Conservation (phyloP, 2,797 vertebrate species). For the Ctenochaetus hawaiiensis region DNA sequence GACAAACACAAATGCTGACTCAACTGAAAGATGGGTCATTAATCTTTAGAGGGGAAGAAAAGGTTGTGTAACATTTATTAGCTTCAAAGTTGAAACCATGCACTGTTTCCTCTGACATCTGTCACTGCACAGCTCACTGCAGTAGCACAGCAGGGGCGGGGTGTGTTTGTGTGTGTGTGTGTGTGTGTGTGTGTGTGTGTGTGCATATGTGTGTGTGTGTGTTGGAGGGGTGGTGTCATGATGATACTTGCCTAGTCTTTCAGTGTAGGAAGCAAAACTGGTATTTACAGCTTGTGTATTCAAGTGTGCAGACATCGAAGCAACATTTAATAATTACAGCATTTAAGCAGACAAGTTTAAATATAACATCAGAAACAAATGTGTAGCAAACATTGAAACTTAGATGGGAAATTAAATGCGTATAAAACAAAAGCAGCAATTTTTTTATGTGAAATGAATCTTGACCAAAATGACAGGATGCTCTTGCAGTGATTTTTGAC, state of each 20-base stretch:
- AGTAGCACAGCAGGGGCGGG: conserved; percentile 43
- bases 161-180: background rate
- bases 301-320: too few relatives aligned
- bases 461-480: background rate
- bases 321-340: too few relatives aligned
- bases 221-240: too few relatives aligned
- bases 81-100: background rate
- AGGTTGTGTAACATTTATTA: conserved; percentile 54
- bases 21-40: conserved; percentile 86
- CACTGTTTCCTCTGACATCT: conserved; percentile 72
- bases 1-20: conserved; percentile 85
- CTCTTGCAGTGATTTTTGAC: background rate
- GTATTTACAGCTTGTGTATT: too few relatives aligned
- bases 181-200: too few relatives aligned
- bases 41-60: conserved; percentile 81
- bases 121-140: conserved; percentile 61
- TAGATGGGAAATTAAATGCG: background rate
- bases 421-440: background rate
- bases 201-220: too few relatives aligned
- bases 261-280: too few relatives aligned
- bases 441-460: background rate
- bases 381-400: background rate
- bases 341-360: too few relatives aligned
- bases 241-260: too few relatives aligned
- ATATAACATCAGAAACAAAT: too few relatives aligned